Conservation (phyloP, 2,113 vertebrate species). For the Psilopsiagon aurifrons region DNA sequence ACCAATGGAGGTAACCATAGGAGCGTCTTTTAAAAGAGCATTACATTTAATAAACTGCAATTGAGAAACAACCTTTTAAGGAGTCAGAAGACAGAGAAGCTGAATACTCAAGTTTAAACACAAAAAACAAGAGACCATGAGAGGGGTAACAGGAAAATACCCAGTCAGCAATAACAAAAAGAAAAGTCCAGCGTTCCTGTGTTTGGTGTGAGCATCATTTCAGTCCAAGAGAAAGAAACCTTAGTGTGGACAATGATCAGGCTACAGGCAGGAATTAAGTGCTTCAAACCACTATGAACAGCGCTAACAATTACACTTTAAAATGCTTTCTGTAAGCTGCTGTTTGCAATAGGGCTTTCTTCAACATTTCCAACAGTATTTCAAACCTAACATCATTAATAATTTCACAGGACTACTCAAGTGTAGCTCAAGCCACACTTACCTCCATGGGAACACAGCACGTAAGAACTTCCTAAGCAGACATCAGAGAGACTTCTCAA, state of each 20-base stretch:
- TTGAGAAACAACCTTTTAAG: neutral
- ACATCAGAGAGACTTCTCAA: neutral
- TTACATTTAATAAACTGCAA: too few relatives aligned
- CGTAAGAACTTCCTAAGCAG: fast-evolving
- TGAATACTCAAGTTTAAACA: neutral
- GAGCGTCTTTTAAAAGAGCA: neutral
- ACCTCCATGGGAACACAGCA: neutral
- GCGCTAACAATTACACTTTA: fast-evolving
- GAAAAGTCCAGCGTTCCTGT: fast-evolving
- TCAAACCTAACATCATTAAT: neutral
- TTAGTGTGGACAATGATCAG: fast-evolving
- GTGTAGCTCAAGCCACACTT: neutral
- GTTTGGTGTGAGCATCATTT: neutral
- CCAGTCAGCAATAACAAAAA: neutral
- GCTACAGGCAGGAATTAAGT: neutral
- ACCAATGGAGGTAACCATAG: neutral
- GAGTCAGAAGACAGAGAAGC: neutral
- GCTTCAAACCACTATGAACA: fast-evolving
- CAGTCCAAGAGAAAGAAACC: neutral
- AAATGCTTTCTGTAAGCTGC: neutral
- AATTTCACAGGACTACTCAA: neutral
- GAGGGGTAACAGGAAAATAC: neutral
- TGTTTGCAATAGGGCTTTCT: neutral
- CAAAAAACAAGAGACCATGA: neutral
- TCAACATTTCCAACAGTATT: neutral